Evolutionary conservation across 2,888 invertebrate genomes (phyloP).

Genomic region (Mesoligia furuncula): DNA sequence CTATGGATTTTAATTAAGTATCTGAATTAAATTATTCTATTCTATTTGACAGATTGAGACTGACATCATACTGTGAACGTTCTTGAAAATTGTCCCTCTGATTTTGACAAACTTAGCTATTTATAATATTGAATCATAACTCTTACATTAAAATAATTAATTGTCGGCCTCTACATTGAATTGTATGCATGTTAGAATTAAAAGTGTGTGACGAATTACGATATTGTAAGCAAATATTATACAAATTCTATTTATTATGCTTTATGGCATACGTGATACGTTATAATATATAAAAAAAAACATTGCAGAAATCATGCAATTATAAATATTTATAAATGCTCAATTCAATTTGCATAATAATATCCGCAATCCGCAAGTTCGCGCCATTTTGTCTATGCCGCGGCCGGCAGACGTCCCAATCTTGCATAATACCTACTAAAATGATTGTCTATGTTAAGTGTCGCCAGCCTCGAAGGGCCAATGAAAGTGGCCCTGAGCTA

Average conservation of each 20-base stretch:
- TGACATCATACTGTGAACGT: background rate
- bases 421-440: background rate
- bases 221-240: constrained; percentile 18
- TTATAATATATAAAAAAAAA: constrained; percentile 10
- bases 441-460: constrained; percentile 2
- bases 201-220: background rate
- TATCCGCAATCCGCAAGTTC: background rate
- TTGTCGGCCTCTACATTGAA: background rate
- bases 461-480: constrained; percentile 40
- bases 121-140: background rate
- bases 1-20: no score
- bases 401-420: background rate
- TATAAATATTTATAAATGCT: constrained; percentile 6
- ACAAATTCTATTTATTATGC: background rate
- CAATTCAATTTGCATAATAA: constrained; percentile 1
- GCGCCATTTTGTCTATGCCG: constrained; percentile 7
- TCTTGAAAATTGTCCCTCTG: background rate
- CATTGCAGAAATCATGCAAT: background rate
- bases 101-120: background rate
- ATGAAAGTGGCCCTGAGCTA: constrained; percentile 55
- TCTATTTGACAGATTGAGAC: no score
- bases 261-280: constrained; percentile 10
- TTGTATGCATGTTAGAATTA: background rate
- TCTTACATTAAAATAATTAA: constrained; percentile 1
- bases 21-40: no score